These are phyloP conservation scores for Dromococcyx pavoninus DNA, from an alignment of 2,797 vertebrate species.

Conservation along the genomic window DNA sequence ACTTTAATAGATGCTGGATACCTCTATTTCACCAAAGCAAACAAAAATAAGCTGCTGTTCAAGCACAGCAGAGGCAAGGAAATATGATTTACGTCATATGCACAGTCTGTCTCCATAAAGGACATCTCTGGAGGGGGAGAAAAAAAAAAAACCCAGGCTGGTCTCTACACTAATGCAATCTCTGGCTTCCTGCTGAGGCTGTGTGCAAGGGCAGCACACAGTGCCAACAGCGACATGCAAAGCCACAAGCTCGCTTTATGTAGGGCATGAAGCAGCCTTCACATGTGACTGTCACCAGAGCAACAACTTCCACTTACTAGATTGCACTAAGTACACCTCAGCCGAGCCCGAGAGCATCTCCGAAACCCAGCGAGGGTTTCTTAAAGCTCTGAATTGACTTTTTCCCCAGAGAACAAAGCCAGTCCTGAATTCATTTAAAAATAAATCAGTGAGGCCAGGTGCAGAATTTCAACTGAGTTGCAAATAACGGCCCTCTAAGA, in stretches of 20 bases:
- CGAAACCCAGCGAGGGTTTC: accelerated
- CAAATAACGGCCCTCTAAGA: background rate
- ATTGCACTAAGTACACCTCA: background rate
- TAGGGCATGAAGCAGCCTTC: background rate
- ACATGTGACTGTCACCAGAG: constrained; percentile 16
- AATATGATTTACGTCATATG: background rate
- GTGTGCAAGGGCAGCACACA: background rate
- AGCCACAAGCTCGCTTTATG: background rate
- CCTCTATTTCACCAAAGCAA: background rate
- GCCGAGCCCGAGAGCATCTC: background rate
- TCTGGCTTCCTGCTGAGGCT: background rate
- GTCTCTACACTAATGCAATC: background rate
- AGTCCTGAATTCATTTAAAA: background rate
- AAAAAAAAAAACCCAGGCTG: background rate
- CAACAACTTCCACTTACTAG: background rate
- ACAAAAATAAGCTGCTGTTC: background rate
- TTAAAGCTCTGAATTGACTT: background rate
- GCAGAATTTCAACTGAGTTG: background rate
- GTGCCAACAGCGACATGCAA: background rate
- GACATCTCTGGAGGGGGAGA: background rate
- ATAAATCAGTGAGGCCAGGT: background rate
- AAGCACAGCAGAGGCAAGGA: background rate
- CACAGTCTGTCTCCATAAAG: background rate
- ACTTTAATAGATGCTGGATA: background rate
- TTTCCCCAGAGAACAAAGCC: background rate